Base-by-base conservation (phyloP, 2,113 vertebrate species). In the Heterotis niloticus region DNA sequence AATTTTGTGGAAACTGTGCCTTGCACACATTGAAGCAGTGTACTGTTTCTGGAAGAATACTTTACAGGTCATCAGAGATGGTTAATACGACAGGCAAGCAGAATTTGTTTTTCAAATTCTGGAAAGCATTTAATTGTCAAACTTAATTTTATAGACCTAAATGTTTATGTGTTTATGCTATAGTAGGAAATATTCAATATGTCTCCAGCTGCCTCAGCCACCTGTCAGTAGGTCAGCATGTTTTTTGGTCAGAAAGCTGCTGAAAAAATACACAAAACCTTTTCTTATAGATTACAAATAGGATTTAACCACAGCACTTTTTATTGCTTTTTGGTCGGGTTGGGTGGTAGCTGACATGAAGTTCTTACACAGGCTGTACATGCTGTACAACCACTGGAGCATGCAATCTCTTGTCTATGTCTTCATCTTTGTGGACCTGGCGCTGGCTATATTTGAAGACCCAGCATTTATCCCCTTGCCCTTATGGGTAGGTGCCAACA, bases 331-430 rank as follows among this genome's bases (percentile, higher is more conserved):
- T 29, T 16, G 59, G 23, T 29, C n/a, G 23, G 16, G 4, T 16
- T 51, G 34, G n/a, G 57, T 67, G n/a, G 23, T 12, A 28, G 29
- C 26, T 66, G 23, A 4, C 13, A 3, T 79, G 17, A 56, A 81
- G 54, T 81, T 80, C 85, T 78, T 14, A 54, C 74, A 0, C 83
- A 98, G 96, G 73, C 91, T 97, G 44, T 98, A 99, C 80, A 85
- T 90, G 64, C 90, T 94, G 77, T 98, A 98, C 81, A 97, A 96
- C 86, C 95, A 96, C 87, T 95, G 95, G 95, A 60, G 87, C 10
- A 90, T 91, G 76, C 85, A 87, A 85, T 84, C 88, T 0, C 74
- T 91, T 29, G 93, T 94, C 2, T 96, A 95, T 83, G 82, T 95
- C 86, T 98, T 96, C 86, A 95, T 98, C 77, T 86, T 94, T 65